Conservation (phyloP, 2,888 invertebrate genomes). For the Odontocolon sp. region DNA sequence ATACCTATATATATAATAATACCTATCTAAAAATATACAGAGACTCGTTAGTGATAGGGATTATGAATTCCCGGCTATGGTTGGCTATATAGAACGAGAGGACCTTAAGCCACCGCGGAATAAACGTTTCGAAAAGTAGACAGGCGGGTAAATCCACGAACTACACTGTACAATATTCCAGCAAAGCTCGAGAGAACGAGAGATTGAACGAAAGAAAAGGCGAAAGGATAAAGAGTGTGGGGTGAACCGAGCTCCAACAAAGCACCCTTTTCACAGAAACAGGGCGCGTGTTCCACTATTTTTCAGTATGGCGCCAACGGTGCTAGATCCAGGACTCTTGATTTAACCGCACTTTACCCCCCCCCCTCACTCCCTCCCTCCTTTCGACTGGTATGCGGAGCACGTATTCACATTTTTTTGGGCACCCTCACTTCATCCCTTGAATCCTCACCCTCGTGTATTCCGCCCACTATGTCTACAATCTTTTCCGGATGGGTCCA, state of each 20-base stretch:
- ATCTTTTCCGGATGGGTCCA: neutral
- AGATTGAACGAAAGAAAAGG: too few species aligned
- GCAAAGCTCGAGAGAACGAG: too few species aligned
- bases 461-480: neutral
- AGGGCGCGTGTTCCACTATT: constrained; percentile 9
- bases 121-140: too few species aligned
- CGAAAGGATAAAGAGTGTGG: constrained; percentile 38
- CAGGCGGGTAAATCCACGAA: too few species aligned
- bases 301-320: neutral
- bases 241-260: constrained; percentile 38
- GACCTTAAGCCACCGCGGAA: too few species aligned
- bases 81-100: too few species aligned
- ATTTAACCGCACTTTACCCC: constrained; percentile 48
- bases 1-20: too few species aligned
- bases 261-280: constrained; percentile 45
- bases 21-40: too few species aligned
- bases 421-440: constrained; percentile 39
- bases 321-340: constrained; percentile 14
- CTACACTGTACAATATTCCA: too few species aligned
- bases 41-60: too few species aligned
- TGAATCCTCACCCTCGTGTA: constrained; percentile 1
- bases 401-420: constrained; percentile 39
- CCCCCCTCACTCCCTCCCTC: too few species aligned
- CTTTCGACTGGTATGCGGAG: constrained; percentile 1
- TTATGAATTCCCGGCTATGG: too few species aligned